Base-by-base conservation (phyloP, 2,888 invertebrate species). In the Himalopsyche japonica region DNA sequence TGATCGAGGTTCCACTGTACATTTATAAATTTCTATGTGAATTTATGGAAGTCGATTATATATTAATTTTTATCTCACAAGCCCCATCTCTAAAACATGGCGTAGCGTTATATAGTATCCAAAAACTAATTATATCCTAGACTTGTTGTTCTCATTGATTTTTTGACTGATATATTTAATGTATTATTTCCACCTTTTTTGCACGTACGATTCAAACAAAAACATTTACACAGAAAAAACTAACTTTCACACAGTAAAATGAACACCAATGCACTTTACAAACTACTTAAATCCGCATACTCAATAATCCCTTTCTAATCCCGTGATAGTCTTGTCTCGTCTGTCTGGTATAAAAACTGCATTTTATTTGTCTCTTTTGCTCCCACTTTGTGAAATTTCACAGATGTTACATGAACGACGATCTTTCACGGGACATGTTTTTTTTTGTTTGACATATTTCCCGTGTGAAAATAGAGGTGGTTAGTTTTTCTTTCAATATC, bases 271-370 rank as follows among this genome's bases (percentile, higher is more conserved):
- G 81, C 81, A 81, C 76, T 81, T 37, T 76, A 48, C 81, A 43
- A 81, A 81, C 81, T 37, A 76, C 81, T 78, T 70, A 43, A 47
- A 64, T 20, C 57, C 7, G 57, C 57, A 57, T 57, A 48, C 57
- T 82, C 82, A 82, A 82, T 82, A 82, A 78, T 79, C 79, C 79
- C 34, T 32, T 78, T 79, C 34, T 82, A 82, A 82, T 82, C 82
- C 30, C 24, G 32, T 20, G 77, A 76, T 76, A 76, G n/a, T 76
- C 77, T 37, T 32, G 27, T 57, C 57, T 57, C 57, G 24, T 20
- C 20, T 57, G 57, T 20, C 57, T 57, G 7, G 20, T 57, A 7
- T 57, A 57, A 57, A 57, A 57, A 57, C 20, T 57, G 57, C 57
- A 57, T 57, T 57, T 24, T 20, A 24, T 76, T 34, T 32, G 77